Evolutionary conservation across 2,797 vertebrate genomes (phyloP), one percentile per base, ranked within the genome.

Genomic region (Botia almorhae): DNA sequence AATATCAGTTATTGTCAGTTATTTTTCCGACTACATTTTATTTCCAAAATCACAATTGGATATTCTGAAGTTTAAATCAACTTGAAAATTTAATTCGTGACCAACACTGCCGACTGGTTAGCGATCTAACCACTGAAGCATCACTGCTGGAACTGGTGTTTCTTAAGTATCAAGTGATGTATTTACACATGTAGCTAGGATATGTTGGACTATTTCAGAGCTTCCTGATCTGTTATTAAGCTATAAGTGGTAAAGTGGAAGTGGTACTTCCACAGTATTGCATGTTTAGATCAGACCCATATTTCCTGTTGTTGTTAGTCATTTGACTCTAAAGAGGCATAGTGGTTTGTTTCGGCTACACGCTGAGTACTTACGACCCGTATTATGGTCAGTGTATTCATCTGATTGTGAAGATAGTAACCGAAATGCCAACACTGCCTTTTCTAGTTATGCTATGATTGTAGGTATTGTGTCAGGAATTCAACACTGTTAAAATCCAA

Each of bases 141-240:
- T 71, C n/a, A 70, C 5, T 50, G 53, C 14, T 39, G 46, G 2
- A 39, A 13, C 12, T 17, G 43, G 16, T 53, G 23, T 13, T 23
- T 65, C 26, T 71, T 29, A n/a, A 55, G 11, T 69, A 33, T 39
- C n/a, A n/a, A 43, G 17, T 64, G 21, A 50, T 61, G 76, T 69
- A 19, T 69, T 50, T 1, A 12, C 19, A 48, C 43, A 36, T 50
- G 55, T 43, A 48, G 36, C 55, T 11, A 17, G 3, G n/a, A 11
- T 10, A 68, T 68, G 51, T 58, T 55, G 7, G 16, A 14, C 0
- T 77, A 48, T 7, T 29, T 33, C 11, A 69, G 16, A 60, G 55
- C 69, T 43, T 65, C 8, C 63, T 65, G 33, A n/a, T 65, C 39
- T 43, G 61, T 64, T 17, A n/a, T 16, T 39, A 14, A 11, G 23